A percentile compares a stretch with the other conserved stretches of the same genome.
phyloP scores from a whole-genome alignment of 2,797 vertebrate species.

The Apogon hyalosoma region DNA sequence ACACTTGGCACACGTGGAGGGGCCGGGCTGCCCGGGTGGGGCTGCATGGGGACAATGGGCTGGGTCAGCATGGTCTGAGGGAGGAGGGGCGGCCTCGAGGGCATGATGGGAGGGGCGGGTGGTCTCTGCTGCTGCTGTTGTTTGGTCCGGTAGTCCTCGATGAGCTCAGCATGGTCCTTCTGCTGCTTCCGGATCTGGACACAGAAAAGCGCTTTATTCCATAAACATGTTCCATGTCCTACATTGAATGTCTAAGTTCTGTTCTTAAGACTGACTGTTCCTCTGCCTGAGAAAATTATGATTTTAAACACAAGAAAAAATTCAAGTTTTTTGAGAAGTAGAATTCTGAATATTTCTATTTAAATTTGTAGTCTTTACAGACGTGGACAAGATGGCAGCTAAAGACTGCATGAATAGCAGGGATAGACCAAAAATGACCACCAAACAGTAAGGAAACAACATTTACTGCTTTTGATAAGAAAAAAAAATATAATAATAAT shows the following conservation, averaged over 20 bases:
- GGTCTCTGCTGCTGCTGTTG: constrained; percentile 82
- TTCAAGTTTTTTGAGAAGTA: too few relatives aligned
- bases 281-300: too few relatives aligned
- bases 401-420: too few relatives aligned
- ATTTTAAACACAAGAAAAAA: too few relatives aligned
- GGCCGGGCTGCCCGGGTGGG: constrained; percentile 75
- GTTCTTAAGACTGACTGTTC: too few relatives aligned
- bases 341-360: background rate
- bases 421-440: too few relatives aligned
- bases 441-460: too few relatives aligned
- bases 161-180: constrained; percentile 95
- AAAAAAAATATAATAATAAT: too few relatives aligned
- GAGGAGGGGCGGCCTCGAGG: constrained; percentile 74
- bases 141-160: constrained; percentile 94
- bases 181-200: constrained; percentile 96
- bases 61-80: constrained; percentile 83
- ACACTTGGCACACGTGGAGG: constrained; percentile 58
- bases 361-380: too few relatives aligned
- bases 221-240: background rate
- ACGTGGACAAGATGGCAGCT: too few relatives aligned
- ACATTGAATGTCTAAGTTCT: too few relatives aligned
- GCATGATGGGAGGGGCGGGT: constrained; percentile 73
- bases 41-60: constrained; percentile 72
- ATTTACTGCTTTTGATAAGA: too few relatives aligned
- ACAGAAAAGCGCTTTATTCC: background rate